Evolutionary conservation across 1,140 invertebrate species (phyloP), one percentile per base, ranked within the genome.

Genomic region (Calosoma granatense): DNA sequence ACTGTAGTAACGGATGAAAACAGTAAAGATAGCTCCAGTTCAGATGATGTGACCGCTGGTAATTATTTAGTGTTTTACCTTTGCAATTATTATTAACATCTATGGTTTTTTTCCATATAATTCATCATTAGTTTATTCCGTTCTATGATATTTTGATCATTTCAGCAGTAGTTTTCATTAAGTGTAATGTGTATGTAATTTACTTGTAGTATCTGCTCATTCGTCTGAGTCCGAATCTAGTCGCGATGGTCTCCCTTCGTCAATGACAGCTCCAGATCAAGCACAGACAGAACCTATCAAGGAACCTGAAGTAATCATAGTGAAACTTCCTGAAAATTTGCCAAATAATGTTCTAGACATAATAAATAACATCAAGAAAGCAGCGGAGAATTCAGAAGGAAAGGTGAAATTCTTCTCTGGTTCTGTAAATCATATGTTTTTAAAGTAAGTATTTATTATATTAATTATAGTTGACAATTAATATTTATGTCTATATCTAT

Each of bases 401-500:
- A 85, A 85, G 67, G 76, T 74, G 21, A 84, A 83, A 68, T 80
- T 83, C 65, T 86, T 85, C 61, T 80, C 76, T 47, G 65, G 67
- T n/a, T 64, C 76, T 60, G 76, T 86, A n/a, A 86, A 84, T 65
- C 71, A 69, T 22, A 69, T 79, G 61, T 68, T 87, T 21, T 74
- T 86, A 55, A 78, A 73, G 84, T 86, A 74, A 72, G 70, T 26
- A 53, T 14, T 30, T 55, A 22, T 57, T 6, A 30, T 51, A 22
- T 20, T 54, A 47, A 15, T 26, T 15, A 12, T n/a, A 22, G 55
- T 57, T 51, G 6, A 41, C 2, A 12, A 56, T 41, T 22, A 53
- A 39, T n/a, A 39, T 52, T 20, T 51, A 21, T 59, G 41, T 63
- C 6, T 61, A 59, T 56, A 68, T 59, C 64, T 62, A 57, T 70